Base-by-base conservation (phyloP, 2,113 vertebrate species). In the Xiphophorus couchianus region DNA sequence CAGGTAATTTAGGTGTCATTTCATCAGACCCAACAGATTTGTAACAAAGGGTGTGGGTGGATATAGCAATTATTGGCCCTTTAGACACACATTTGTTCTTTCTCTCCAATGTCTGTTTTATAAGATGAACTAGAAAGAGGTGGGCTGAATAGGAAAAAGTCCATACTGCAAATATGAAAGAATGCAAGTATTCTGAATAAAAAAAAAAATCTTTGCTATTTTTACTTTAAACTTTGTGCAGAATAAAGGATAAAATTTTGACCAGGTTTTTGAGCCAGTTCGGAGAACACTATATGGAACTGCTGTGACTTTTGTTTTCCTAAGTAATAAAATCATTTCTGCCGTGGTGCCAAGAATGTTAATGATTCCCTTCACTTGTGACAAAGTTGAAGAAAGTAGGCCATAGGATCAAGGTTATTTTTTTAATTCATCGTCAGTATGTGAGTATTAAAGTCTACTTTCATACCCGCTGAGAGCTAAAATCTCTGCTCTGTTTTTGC, bases 21-120 rank as follows among this genome's bases (percentile, higher is more conserved):
- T 76, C 67, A 83, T 83, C 69, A 19, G 65, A 54, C 73, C 35
- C 68, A 78, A 35, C 1, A 30, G 60, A 29, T 14, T n/a, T 48
- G 0, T 30, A 76, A 71, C 84, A 71, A 51, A 71, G 76, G 71
- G 80, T 71, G 87, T 37, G 72, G 86, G 81, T 66, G 78, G 66
- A 27, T 39, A 29, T 48, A 29, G 51, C 70, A 77, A 87, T 88
- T 82, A 89, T 73, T 54, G 51, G 69, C 51, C 54, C 58, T 82
- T 81, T 71, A 84, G 51, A 69, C 62, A 42, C 62, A 27, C 71
- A 29, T 86, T 81, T 70, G 51, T 77, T 76, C 66, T 69, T 60
- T 63, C 27, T 51, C 66, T 17, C 42, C 1, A 0, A 62, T n/a
- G 22, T 66, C 54, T 28, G 30, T n/a, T 66, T 8, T 64, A 28